A percentile compares a stretch with the other conserved stretches of the same genome.
Conservation (phyloP, 2,888 invertebrate genomes). For the Cylindroiulus punctatus region DNA sequence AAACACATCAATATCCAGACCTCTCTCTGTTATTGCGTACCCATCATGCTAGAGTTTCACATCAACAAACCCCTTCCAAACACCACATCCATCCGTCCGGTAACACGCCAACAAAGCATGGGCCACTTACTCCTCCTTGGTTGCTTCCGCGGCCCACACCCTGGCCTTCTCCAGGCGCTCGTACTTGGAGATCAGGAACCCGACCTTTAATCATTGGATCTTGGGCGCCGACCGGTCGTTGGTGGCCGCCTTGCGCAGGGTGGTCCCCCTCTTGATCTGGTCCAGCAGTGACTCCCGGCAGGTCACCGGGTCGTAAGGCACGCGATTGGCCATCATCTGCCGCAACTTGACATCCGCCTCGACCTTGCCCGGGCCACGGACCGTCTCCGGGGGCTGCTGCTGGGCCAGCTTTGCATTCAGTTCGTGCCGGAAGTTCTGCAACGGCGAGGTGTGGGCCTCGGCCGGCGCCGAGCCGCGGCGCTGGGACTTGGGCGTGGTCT, state of each 20-base stretch:
- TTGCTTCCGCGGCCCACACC: slow-evolving; percentile 15
- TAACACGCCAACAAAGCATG: not conserved
- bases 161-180: slow-evolving; percentile 55
- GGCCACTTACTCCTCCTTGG: not conserved
- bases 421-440: slow-evolving; percentile 59
- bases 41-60: not conserved
- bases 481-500: slow-evolving; percentile 43
- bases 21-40: too few relatives aligned
- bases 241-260: slow-evolving; percentile 79
- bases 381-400: slow-evolving; percentile 47
- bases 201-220: slow-evolving; percentile 60
- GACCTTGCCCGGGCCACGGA: not conserved
- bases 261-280: slow-evolving; percentile 88
- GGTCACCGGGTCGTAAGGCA: slow-evolving; percentile 77
- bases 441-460: slow-evolving; percentile 18
- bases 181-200: slow-evolving; percentile 57
- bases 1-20: too few relatives aligned
- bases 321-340: slow-evolving; percentile 73
- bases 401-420: slow-evolving; percentile 57
- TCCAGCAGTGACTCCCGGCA: slow-evolving; percentile 93
- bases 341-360: slow-evolving; percentile 70
- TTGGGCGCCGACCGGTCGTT: slow-evolving; percentile 90
- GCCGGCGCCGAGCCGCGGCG: slow-evolving; percentile 35
- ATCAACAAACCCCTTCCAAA: not conserved
- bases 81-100: not conserved